Base-by-base conservation (phyloP, 2,888 invertebrate species). In the Erynnis tages region DNA sequence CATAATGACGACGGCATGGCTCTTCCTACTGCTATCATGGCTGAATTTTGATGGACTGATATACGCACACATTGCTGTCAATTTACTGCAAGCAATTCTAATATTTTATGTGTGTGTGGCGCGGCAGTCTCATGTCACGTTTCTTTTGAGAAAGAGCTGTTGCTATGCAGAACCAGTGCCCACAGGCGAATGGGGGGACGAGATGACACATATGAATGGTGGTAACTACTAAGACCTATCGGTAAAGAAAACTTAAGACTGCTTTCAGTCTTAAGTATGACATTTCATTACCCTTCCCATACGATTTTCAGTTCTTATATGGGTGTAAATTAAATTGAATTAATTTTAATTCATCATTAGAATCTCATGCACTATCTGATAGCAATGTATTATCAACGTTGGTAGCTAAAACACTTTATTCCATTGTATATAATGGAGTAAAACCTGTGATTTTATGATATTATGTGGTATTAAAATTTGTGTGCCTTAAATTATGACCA, bases 201-300 rank as follows among this genome's bases (percentile, higher is more conserved):
- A 96, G 83, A 93, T 96, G 94, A 93, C 95, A 46, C 95, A 96
- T 57, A 96, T 96, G 93, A 95, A 95, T 69, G 93, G 94, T 10
- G 91, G 91, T 1, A 82, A 82, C 62, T 85, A 86, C 61, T 83
- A 62, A 59, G 49, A 53, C 54, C n/a, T n/a, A n/a, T n/a, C n/a
- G n/a, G n/a, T n/a, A n/a, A n/a, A n/a, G n/a, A n/a, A n/a, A n/a
- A n/a, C n/a, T n/a, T n/a, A n/a, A n/a, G n/a, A n/a, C n/a, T n/a
- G n/a, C n/a, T n/a, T n/a, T n/a, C n/a, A n/a, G n/a, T n/a, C n/a
- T n/a, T n/a, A n/a, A n/a, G n/a, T n/a, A n/a, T n/a, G n/a, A n/a
- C n/a, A n/a, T n/a, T n/a, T n/a, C n/a, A n/a, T n/a, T n/a, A n/a
- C n/a, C n/a, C n/a, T n/a, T n/a, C n/a, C n/a, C n/a, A n/a, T n/a